Evolutionary conservation across 2,888 invertebrate genomes (phyloP).

Genomic region (Latrodectus hesperus): DNA sequence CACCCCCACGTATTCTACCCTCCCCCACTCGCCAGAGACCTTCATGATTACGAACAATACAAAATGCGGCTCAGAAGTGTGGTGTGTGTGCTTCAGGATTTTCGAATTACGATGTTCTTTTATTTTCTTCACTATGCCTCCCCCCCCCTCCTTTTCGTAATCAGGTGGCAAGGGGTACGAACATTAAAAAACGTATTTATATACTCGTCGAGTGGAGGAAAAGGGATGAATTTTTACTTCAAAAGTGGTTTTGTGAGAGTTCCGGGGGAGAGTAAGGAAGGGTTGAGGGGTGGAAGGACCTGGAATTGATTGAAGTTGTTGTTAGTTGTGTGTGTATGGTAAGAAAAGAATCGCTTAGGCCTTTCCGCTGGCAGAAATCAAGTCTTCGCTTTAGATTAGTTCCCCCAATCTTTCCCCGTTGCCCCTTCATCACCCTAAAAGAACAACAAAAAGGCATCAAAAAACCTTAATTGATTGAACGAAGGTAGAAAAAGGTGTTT

Average conservation of each 20-base stretch:
- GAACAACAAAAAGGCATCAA: slow-evolving; percentile 43
- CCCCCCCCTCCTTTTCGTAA: slow-evolving; percentile 20
- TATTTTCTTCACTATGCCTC: slow-evolving; percentile 27
- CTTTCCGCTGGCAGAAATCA: slow-evolving; percentile 29
- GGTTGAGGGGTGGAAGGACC: slow-evolving; percentile 16
- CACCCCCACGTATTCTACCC: background rate
- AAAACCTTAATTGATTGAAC: slow-evolving; percentile 68
- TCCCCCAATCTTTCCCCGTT: slow-evolving; percentile 4
- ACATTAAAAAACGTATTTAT: slow-evolving; percentile 69
- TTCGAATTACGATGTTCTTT: slow-evolving; percentile 56
- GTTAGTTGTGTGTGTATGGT: slow-evolving; percentile 14
- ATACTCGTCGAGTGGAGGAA: slow-evolving; percentile 18
- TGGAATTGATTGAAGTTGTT: slow-evolving; percentile 67
- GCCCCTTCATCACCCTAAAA: slow-evolving; percentile 41
- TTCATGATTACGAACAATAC: slow-evolving; percentile 49
- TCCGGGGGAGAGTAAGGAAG: slow-evolving; percentile 55
- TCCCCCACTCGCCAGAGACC: background rate
- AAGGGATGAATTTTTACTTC: slow-evolving; percentile 52
- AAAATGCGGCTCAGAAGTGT: background rate
- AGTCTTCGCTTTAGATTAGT: slow-evolving; percentile 51
- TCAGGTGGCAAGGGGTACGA: slow-evolving; percentile 46
- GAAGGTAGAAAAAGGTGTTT: slow-evolving; percentile 8
- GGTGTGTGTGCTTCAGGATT: background rate
- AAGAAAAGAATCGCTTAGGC: slow-evolving; percentile 51
- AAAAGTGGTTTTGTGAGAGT: background rate